Evolutionary conservation across 1,140 invertebrate genomes (phyloP).

Genomic region (Drosophila melanogaster): DNA sequence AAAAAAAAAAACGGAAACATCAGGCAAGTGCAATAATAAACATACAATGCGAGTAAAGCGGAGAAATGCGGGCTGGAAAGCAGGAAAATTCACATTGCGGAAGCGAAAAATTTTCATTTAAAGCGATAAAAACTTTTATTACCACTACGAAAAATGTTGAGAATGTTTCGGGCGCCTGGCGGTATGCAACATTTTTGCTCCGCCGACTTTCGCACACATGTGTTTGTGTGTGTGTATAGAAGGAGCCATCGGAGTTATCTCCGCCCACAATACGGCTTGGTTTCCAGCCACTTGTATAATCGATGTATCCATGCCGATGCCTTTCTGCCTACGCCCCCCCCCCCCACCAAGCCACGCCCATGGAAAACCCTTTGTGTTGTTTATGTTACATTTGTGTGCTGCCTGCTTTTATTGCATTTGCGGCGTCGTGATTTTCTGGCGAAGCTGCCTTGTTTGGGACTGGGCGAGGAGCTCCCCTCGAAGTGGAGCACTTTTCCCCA

Average conservation of each 20-base stretch:
- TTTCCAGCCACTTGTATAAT: slow-evolving; percentile 71
- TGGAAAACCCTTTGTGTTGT: slow-evolving; percentile 49
- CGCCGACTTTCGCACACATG: slow-evolving; percentile 17
- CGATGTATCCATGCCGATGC: slow-evolving; percentile 77
- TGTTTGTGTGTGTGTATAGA: not conserved
- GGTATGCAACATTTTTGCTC: slow-evolving; percentile 56
- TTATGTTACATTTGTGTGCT: slow-evolving; percentile 60
- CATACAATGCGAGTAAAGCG: slow-evolving; percentile 10
- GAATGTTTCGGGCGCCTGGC: slow-evolving; percentile 45
- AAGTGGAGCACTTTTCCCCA: slow-evolving; percentile 43
- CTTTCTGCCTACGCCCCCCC: slow-evolving; percentile 55
- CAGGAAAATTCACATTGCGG: slow-evolving; percentile 44
- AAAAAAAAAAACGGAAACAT: slow-evolving; percentile 1
- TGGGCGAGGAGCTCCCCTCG: slow-evolving; percentile 22
- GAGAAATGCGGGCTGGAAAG: slow-evolving; percentile 9
- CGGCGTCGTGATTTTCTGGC: slow-evolving; percentile 62
- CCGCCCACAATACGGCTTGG: slow-evolving; percentile 38
- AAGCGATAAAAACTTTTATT: slow-evolving; percentile 78
- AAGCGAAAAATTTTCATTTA: slow-evolving; percentile 60
- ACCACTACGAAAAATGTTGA: slow-evolving; percentile 60
- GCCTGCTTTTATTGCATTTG: slow-evolving; percentile 60
- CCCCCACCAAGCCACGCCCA: slow-evolving; percentile 21
- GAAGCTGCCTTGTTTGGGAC: slow-evolving; percentile 1
- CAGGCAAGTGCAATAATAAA: slow-evolving; percentile 33
- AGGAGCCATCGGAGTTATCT: slow-evolving; percentile 50